Conservation (phyloP, 2,797 vertebrate genomes). For the Delichon dasypus region DNA sequence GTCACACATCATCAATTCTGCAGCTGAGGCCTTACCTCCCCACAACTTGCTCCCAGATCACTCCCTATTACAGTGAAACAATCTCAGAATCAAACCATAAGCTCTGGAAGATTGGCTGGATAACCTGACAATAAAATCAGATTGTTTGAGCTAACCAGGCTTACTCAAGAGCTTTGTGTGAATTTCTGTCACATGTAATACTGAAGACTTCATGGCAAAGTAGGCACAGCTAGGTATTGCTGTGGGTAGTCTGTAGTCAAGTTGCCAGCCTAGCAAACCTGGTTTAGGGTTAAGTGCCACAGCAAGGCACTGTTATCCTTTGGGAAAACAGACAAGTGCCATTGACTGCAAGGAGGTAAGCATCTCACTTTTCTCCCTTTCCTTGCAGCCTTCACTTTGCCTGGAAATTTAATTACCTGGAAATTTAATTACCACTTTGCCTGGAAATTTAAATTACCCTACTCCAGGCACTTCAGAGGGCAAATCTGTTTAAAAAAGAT, state of each 20-base stretch:
- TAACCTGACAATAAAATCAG: not conserved
- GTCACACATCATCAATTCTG: not conserved
- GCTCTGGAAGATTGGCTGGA: not conserved
- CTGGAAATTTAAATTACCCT: not conserved
- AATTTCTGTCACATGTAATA: not conserved
- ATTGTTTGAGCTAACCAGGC: not conserved
- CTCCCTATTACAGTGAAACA: not conserved
- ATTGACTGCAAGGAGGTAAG: not conserved
- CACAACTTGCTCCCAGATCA: not conserved
- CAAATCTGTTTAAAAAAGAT: not conserved
- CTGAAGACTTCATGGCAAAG: not conserved
- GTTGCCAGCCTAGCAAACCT: not conserved
- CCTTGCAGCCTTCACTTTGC: not conserved
- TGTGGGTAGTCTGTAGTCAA: not conserved
- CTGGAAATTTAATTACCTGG: not conserved
- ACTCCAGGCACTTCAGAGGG: not conserved
- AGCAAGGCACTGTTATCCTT: not conserved
- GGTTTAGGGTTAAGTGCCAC: not conserved
- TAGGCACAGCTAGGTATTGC: not conserved
- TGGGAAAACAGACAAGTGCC: not conserved
- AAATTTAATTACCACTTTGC: slow-evolving; percentile 1
- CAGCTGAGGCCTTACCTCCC: not conserved
- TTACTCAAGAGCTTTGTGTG: not conserved
- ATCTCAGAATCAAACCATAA: not conserved
- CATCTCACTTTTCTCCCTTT: not conserved